phyloP scores from a whole-genome alignment of 2,797 vertebrate genomes.

The Cyclopterus lumpus region DNA sequence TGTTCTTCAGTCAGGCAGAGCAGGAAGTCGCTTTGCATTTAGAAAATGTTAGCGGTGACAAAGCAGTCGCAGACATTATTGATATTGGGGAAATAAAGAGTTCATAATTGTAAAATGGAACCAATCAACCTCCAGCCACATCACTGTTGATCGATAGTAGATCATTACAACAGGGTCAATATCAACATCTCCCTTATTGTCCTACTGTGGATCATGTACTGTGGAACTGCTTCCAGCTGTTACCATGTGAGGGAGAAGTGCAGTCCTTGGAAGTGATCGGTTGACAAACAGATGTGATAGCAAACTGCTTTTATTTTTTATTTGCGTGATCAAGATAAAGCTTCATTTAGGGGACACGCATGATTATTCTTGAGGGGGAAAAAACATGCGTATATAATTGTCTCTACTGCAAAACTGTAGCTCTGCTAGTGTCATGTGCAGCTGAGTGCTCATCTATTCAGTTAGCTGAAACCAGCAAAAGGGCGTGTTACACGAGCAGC shows the following conservation, averaged over 20 bases:
- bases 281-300: not conserved
- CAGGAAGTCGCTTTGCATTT: not conserved
- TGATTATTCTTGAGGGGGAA: not conserved
- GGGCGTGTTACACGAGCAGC: not conserved
- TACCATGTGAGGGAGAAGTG: not conserved
- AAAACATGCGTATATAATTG: not conserved
- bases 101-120: not conserved
- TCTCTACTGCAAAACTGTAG: not conserved
- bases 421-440: not conserved
- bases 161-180: not conserved
- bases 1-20: conserved; percentile 3
- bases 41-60: not conserved
- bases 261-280: not conserved
- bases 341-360: not conserved
- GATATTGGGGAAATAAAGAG: not conserved
- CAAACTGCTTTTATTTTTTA: not conserved
- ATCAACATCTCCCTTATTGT: not conserved
- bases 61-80: not conserved
- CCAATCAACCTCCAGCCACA: not conserved
- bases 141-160: not conserved
- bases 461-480: conserved; percentile 1
- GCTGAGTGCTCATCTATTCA: not conserved
- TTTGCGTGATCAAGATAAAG: not conserved
- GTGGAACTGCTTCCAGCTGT: not conserved
- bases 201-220: not conserved